Conservation (phyloP, 2,113 vertebrate genomes). For the Donacobius atricapilla region DNA sequence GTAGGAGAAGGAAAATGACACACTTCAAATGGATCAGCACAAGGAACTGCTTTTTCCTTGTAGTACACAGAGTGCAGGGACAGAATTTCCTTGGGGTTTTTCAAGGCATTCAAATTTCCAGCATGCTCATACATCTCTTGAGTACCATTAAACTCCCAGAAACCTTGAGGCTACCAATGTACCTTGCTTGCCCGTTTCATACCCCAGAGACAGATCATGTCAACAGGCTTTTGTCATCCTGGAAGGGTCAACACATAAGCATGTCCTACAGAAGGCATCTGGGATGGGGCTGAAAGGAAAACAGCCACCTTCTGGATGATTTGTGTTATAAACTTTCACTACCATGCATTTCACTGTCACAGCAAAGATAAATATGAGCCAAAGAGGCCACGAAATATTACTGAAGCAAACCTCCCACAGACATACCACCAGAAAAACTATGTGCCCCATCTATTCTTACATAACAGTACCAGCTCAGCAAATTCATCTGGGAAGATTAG, state of each 20-base stretch:
- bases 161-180: not conserved
- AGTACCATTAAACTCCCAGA: not conserved
- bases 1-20: not conserved
- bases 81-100: not conserved
- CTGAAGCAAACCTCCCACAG: not conserved
- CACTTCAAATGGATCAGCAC: not conserved
- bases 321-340: not conserved
- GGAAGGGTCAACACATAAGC: not conserved
- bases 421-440: not conserved
- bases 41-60: not conserved
- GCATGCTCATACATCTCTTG: not conserved
- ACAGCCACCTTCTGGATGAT: not conserved
- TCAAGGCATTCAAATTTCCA: not conserved
- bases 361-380: not conserved
- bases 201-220: not conserved
- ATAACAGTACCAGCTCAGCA: not conserved
- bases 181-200: not conserved
- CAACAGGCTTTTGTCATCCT: not conserved
- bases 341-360: accelerated
- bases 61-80: not conserved
- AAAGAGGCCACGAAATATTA: not conserved
- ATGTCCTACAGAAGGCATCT: not conserved
- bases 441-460: not conserved
- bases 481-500: not conserved
- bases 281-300: not conserved